Conservation (phyloP, 2,113 vertebrate species). For the Thinocorus orbignyianus region DNA sequence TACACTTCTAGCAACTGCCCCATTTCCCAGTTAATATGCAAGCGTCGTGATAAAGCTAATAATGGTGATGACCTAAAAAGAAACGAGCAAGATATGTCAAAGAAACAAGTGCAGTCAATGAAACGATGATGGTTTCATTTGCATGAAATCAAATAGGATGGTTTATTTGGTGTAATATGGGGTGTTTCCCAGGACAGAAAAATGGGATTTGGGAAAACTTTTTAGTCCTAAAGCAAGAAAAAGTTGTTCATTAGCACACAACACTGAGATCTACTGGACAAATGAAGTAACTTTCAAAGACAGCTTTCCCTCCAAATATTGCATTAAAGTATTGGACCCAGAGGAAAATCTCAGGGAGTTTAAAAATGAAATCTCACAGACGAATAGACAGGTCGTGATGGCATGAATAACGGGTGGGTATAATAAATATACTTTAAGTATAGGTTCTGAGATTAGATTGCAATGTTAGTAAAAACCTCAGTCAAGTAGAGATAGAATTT, state of each 20-base stretch:
- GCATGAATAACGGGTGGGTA: background rate
- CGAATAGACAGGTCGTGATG: background rate
- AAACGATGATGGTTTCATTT: background rate
- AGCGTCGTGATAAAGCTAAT: background rate
- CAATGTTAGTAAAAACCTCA: background rate
- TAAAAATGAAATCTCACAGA: background rate
- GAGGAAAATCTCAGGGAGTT: background rate
- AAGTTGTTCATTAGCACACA: background rate
- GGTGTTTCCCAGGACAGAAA: background rate
- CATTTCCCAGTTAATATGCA: background rate
- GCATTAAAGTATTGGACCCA: background rate
- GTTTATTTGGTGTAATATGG: background rate
- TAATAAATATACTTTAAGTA: background rate
- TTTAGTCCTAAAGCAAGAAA: background rate
- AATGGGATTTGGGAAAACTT: background rate
- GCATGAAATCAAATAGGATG: background rate
- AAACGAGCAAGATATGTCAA: background rate
- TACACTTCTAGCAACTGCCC: background rate
- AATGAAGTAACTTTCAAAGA: background rate
- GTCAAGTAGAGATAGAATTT: background rate
- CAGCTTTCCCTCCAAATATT: background rate
- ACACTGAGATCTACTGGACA: background rate
- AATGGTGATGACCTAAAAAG: background rate
- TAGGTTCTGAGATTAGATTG: background rate
- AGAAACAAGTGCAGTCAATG: background rate